These are phyloP conservation scores for Acridotheres tristis DNA, from an alignment of 2,797 vertebrate species.

Conservation along the genomic window DNA sequence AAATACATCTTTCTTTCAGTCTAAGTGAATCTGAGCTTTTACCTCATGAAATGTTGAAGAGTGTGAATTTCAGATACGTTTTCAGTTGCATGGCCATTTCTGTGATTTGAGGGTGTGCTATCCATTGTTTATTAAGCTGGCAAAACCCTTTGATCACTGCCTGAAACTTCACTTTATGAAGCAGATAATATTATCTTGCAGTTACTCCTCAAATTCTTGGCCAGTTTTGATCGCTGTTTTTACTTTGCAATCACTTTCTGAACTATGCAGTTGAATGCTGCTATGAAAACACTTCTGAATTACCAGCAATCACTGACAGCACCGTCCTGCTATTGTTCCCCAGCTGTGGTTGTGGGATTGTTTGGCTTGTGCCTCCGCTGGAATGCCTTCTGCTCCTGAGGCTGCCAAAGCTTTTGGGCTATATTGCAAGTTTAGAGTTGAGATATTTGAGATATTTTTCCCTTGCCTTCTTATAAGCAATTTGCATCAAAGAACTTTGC, in stretches of 20 bases:
- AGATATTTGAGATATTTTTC: background rate
- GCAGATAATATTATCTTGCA: background rate
- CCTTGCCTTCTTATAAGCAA: background rate
- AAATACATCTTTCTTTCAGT: background rate
- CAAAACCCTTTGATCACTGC: background rate
- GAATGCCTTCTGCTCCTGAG: background rate
- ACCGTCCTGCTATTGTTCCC: background rate
- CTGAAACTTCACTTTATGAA: background rate
- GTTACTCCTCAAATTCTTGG: background rate
- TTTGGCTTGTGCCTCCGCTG: background rate
- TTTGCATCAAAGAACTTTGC: background rate
- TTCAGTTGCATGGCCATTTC: background rate
- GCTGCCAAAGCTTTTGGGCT: background rate
- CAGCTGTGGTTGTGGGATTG: background rate
- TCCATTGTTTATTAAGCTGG: background rate
- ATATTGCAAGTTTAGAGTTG: background rate
- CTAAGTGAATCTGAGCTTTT: background rate
- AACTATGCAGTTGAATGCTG: background rate
- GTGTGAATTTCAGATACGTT: background rate
- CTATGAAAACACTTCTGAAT: background rate
- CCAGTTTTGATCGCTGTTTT: background rate
- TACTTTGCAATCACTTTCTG: background rate
- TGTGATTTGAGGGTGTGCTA: background rate
- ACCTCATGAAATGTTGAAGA: background rate
- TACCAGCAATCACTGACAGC: background rate